A percentile compares a stretch with the other conserved stretches of the same genome.
These are phyloP conservation scores for Rotaria sp. DNA, from an alignment of 2,888 invertebrate species.

Conservation along the genomic window DNA sequence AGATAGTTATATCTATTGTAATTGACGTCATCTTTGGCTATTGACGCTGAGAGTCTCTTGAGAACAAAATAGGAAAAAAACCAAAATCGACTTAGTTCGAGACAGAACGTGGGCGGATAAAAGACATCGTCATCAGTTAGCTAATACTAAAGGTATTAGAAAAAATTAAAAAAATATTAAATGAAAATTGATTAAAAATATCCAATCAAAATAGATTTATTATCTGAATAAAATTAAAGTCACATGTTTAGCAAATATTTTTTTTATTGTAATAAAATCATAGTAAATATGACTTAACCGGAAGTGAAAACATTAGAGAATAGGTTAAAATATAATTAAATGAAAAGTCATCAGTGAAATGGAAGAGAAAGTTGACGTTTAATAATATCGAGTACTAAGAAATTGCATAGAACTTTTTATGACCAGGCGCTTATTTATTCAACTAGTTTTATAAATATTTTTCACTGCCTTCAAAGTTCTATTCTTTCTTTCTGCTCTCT, in stretches of 20 bases:
- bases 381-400: not conserved
- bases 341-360: not conserved
- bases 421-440: not conserved
- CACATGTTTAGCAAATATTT: not conserved
- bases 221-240: not conserved
- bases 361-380: not conserved
- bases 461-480: too few relatives aligned
- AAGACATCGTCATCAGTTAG: not conserved
- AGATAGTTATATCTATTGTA: not conserved
- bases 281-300: not conserved
- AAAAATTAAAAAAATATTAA: too few relatives aligned
- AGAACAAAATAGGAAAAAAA: not conserved
- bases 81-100: not conserved
- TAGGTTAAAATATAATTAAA: not conserved
- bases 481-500: too few relatives aligned
- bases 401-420: not conserved
- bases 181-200: too few relatives aligned
- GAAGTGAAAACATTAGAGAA: not conserved
- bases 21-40: not conserved
- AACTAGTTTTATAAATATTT: too few relatives aligned
- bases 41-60: not conserved
- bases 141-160: not conserved
- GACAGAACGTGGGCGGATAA: not conserved
- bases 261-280: not conserved
- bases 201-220: too few relatives aligned